Percentiles rank a stretch among this genome's conserved stretches.
Conservation (phyloP, 2,888 invertebrate species). For the Acholoe squamosa region DNA sequence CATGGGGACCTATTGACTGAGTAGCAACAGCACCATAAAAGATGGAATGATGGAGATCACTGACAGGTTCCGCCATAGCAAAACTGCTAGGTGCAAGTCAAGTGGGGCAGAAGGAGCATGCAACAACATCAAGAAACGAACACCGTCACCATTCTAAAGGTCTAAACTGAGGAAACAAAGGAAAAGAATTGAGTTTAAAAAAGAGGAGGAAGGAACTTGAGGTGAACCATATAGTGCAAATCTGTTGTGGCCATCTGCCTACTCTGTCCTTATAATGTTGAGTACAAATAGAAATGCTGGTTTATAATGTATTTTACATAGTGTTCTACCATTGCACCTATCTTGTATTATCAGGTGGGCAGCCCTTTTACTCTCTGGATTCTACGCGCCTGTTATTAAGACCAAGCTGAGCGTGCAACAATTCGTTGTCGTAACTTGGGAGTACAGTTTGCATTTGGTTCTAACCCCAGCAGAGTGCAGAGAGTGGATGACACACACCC, state of each 20-base stretch:
- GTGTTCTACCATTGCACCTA: neutral
- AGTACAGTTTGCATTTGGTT: slow-evolving; percentile 57
- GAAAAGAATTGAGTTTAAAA: neutral
- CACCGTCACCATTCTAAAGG: slow-evolving; percentile 9
- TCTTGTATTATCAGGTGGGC: neutral
- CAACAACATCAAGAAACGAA: slow-evolving; percentile 49
- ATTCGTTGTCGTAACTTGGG: slow-evolving; percentile 52
- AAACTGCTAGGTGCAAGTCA: slow-evolving; percentile 21
- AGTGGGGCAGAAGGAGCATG: slow-evolving; percentile 42
- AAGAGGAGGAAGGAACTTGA: slow-evolving; percentile 17
- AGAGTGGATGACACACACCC: slow-evolving; percentile 2
- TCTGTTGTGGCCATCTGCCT: slow-evolving; percentile 26
- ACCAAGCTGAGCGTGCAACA: slow-evolving; percentile 47
- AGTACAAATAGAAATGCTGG: neutral
- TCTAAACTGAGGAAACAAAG: neutral
- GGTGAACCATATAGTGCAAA: slow-evolving; percentile 56
- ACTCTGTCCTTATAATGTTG: slow-evolving; percentile 5
- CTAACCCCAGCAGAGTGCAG: slow-evolving; percentile 34
- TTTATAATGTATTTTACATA: neutral
- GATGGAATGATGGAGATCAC: neutral
- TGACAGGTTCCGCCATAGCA: slow-evolving; percentile 15
- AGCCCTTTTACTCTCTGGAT: slow-evolving; percentile 11
- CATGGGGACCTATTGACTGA: neutral
- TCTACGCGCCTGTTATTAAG: neutral
- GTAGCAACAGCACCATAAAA: slow-evolving; percentile 28